Evolutionary conservation across 2,797 vertebrate species (phyloP).

Genomic region (Amniataba percoides): DNA sequence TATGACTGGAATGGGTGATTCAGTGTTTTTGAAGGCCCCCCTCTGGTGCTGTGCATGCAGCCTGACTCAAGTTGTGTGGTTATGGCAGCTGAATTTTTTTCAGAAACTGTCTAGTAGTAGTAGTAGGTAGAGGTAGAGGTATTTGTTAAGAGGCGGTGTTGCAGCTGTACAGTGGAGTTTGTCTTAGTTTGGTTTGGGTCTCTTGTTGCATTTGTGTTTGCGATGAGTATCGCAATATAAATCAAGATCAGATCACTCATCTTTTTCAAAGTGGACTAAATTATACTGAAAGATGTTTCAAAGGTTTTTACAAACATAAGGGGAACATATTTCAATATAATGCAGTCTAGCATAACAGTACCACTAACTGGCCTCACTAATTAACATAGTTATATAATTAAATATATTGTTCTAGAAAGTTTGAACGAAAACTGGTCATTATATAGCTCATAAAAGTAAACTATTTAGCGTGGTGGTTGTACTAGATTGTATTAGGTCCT

Average conservation of each 20-base stretch:
- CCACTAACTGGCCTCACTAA: not conserved
- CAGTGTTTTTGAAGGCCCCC: conserved; percentile 55
- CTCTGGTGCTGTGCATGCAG: conserved; percentile 16
- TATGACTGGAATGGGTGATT: conserved; percentile 71
- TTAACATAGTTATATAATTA: not conserved
- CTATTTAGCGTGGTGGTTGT: not conserved
- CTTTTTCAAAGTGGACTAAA: too few relatives aligned
- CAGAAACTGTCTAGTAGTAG: conserved; percentile 14
- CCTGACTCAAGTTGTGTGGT: conserved; percentile 30
- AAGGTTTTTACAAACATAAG: too few relatives aligned
- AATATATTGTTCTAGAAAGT: too few relatives aligned
- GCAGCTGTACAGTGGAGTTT: not conserved
- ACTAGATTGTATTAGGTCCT: not conserved
- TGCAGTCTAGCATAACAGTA: not conserved
- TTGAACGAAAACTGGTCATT: too few relatives aligned
- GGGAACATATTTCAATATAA: not conserved
- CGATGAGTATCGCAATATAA: too few relatives aligned
- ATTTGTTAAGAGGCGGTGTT: not conserved
- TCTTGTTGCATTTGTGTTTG: too few relatives aligned
- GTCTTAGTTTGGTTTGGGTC: not conserved
- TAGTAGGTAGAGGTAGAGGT: conserved; percentile 10
- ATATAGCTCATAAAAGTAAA: too few relatives aligned
- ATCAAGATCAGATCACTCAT: too few relatives aligned
- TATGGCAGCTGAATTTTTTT: conserved; percentile 28
- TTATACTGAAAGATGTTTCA: too few relatives aligned